Percentiles rank a stretch among this genome's conserved stretches.
These are phyloP conservation scores for Plusia festucae DNA, from an alignment of 2,888 invertebrate species.

Conservation along the genomic window DNA sequence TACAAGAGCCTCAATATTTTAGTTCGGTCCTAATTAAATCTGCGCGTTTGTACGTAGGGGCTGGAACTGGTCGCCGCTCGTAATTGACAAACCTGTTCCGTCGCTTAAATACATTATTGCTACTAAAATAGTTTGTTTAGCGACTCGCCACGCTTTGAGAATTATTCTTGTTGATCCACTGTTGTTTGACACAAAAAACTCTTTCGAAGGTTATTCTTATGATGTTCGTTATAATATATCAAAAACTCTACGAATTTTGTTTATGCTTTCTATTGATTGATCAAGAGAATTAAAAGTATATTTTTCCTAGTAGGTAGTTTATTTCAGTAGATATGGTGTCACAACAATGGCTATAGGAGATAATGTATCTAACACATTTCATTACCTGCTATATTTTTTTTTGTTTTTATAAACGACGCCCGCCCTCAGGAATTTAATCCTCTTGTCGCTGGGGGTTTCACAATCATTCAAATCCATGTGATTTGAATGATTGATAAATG, in stretches of 20 bases:
- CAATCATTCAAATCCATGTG: no score
- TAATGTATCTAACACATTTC: no score
- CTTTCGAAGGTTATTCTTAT: background rate
- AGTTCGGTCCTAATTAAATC: conserved; percentile 21
- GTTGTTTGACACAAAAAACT: conserved; percentile 2
- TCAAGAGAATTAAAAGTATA: no score
- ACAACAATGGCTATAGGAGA: no score
- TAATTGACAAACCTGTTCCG: conserved; percentile 40
- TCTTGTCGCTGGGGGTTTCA: no score
- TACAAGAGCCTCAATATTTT: conserved; percentile 3
- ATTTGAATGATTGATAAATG: no score
- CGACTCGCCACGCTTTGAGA: conserved; percentile 6
- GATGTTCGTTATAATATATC: background rate
- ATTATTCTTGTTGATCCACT: background rate
- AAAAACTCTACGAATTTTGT: background rate
- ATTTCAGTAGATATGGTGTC: no score
- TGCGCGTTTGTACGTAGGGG: conserved; percentile 13
- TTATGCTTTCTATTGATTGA: background rate
- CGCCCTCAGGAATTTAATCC: no score
- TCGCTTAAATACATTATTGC: conserved; percentile 25
- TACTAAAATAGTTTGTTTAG: conserved; percentile 23
- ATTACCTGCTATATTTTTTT: no score
- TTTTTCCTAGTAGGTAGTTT: no score
- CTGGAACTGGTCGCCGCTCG: conserved; percentile 30
- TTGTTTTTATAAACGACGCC: no score